These are phyloP conservation scores for Leptoteleia sp. DNA, from an alignment of 1,140 invertebrate species.

Conservation along the genomic window DNA sequence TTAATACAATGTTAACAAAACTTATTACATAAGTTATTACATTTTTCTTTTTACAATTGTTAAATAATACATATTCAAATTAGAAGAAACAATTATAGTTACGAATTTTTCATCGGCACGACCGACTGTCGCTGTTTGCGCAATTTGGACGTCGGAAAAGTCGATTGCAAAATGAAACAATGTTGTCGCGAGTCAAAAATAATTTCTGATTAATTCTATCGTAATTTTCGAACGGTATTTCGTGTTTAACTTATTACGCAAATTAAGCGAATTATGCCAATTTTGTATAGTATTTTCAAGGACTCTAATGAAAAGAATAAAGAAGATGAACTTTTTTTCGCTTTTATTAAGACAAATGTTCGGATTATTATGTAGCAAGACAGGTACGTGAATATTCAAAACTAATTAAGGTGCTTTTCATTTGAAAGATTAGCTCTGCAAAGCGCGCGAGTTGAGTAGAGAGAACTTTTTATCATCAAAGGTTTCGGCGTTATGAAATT, in stretches of 20 bases:
- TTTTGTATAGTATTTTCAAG: no score
- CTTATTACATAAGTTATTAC: constrained; percentile 42
- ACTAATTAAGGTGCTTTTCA: constrained; percentile 14
- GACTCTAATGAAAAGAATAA: constrained; percentile 12
- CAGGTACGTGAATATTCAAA: neutral
- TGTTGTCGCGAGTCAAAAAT: constrained; percentile 2
- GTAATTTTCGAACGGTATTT: no score
- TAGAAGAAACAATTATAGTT: constrained; percentile 26
- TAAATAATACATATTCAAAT: constrained; percentile 37
- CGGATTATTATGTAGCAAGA: neutral
- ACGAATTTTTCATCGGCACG: neutral
- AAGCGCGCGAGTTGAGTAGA: neutral
- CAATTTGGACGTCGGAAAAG: no score
- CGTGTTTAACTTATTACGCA: no score
- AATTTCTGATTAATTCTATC: no score
- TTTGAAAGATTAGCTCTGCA: constrained; percentile 10
- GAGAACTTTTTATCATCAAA: constrained; percentile 18
- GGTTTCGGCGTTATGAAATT: constrained; percentile 36
- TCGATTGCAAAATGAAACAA: no score
- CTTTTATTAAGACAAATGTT: no score
- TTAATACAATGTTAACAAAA: constrained; percentile 40
- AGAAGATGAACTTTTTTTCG: neutral
- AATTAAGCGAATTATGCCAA: no score
- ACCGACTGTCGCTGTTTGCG: no score
- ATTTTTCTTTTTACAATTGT: constrained; percentile 25